phyloP scores from a whole-genome alignment of 2,113 vertebrate genomes.

The Bufo gargarizans region DNA sequence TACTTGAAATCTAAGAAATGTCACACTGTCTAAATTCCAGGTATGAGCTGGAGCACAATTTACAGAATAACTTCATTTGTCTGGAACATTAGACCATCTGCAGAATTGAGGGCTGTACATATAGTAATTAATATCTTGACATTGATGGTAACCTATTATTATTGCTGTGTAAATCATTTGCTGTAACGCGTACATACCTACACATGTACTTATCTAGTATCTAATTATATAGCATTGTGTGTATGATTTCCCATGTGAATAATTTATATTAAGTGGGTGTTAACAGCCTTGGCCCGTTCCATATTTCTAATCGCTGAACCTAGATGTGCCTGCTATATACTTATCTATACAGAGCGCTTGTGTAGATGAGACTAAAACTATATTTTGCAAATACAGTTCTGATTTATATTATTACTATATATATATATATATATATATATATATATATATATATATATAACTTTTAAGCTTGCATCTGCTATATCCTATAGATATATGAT shows the following conservation, averaged over 20 bases:
- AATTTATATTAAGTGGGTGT: conserved; percentile 41
- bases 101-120: neutral
- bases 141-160: conserved; percentile 13
- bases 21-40: neutral
- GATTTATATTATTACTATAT: neutral
- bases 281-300: conserved; percentile 16
- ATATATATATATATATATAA: neutral
- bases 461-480: neutral
- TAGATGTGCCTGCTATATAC: neutral
- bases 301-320: conserved; percentile 3
- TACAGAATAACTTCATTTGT: neutral
- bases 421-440: neutral
- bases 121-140: conserved; percentile 18
- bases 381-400: neutral
- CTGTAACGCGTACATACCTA: conserved; percentile 3
- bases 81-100: neutral
- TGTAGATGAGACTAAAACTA: neutral
- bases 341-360: neutral
- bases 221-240: conserved; percentile 26
- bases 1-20: neutral
- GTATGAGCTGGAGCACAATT: neutral
- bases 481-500: neutral
- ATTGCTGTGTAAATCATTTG: conserved; percentile 20
- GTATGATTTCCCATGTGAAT: conserved; percentile 41
- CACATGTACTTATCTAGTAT: conserved; percentile 33